A percentile compares a stretch with the other conserved stretches of the same genome.
These are phyloP conservation scores for Eristalis arbustorum DNA, from an alignment of 2,888 invertebrate species.

Conservation along the genomic window DNA sequence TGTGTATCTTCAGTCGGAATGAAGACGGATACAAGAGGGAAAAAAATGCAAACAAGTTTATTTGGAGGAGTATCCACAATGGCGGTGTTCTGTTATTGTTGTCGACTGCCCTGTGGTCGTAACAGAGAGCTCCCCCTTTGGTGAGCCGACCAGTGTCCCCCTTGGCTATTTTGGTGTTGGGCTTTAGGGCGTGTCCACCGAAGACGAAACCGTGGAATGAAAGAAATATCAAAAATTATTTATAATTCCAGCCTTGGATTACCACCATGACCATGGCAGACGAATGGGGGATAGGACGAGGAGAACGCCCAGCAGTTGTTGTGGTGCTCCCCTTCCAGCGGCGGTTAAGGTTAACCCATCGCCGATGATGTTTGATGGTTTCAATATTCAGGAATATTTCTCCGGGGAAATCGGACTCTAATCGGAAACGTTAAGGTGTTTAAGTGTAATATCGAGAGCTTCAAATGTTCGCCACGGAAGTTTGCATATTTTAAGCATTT, in stretches of 20 bases:
- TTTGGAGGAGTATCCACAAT: constrained; percentile 50
- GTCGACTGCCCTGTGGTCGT: not conserved
- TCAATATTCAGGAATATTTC: not conserved
- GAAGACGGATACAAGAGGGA: constrained; percentile 1
- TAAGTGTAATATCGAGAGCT: not conserved
- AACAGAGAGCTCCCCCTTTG: constrained; percentile 8
- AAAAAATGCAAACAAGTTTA: constrained; percentile 62
- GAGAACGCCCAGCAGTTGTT: not conserved
- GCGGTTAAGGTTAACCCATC: not conserved
- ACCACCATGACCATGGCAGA: not conserved
- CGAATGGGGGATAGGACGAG: not conserved
- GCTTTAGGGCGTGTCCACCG: constrained; percentile 57
- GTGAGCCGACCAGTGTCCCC: constrained; percentile 46
- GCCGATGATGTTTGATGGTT: not conserved
- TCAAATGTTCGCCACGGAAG: not conserved
- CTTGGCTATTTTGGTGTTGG: constrained; percentile 52
- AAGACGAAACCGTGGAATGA: constrained; percentile 41
- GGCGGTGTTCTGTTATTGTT: constrained; percentile 20
- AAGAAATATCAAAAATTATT: constrained; percentile 69
- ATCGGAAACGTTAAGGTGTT: not conserved
- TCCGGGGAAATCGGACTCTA: not conserved
- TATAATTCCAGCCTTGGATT: constrained; percentile 7
- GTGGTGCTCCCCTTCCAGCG: not conserved
- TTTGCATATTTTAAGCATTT: not conserved
- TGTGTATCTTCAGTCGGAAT: not conserved